phyloP scores from a whole-genome alignment of 2,113 vertebrate species.

The Hystrix cristata region DNA sequence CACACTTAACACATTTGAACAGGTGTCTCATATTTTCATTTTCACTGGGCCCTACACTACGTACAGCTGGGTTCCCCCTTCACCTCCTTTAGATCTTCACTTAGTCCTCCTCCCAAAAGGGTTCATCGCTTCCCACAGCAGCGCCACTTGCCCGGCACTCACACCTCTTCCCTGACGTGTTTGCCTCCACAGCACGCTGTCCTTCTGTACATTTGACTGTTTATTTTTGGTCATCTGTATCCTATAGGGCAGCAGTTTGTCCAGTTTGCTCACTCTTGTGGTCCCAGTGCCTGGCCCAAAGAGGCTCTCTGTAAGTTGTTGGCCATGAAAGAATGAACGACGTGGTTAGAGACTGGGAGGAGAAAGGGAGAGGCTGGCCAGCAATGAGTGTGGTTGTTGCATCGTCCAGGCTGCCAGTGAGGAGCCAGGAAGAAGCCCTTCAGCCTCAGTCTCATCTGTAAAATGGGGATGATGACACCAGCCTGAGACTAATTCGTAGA shows the following conservation, averaged over 20 bases:
- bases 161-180: not conserved
- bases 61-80: not conserved
- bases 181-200: not conserved
- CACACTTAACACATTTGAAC: not conserved
- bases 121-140: not conserved
- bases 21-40: not conserved
- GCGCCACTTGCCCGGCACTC: not conserved
- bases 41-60: not conserved
- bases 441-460: constrained; percentile 8
- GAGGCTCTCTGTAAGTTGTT: not conserved
- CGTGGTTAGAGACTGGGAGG: not conserved
- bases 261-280: not conserved
- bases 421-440: not conserved
- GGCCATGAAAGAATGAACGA: not conserved
- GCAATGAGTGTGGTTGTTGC: not conserved
- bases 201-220: not conserved
- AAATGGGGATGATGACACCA: not conserved
- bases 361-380: not conserved
- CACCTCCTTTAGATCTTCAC: not conserved
- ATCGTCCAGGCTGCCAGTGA: not conserved
- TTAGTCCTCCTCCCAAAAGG: not conserved
- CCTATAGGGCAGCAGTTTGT: not conserved
- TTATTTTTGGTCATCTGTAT: not conserved
- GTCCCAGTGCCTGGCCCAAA: not conserved
- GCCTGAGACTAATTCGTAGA: not conserved